Evolutionary conservation across 1,140 invertebrate species (phyloP).

Genomic region (Pseudachorutes palmiensis): DNA sequence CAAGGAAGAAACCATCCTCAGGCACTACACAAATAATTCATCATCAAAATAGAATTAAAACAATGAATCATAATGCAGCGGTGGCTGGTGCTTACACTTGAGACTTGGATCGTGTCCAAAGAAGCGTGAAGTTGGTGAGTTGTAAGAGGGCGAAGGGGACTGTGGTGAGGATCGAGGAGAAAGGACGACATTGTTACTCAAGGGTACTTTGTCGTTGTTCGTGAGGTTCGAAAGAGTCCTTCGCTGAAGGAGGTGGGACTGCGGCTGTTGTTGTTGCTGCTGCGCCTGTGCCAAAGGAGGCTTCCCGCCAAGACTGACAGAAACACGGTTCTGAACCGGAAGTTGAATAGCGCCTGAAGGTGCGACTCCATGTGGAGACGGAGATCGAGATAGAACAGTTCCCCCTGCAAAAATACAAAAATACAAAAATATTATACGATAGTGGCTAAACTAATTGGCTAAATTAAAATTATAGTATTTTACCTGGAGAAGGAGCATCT

Average conservation of each 20-base stretch:
- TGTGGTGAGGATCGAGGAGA: not conserved
- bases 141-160: not conserved
- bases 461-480: conserved; percentile 4
- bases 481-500: conserved; percentile 36
- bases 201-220: conserved; percentile 14
- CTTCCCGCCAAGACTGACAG: no score
- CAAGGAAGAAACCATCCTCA: conserved; percentile 75
- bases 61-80: not conserved
- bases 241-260: not conserved
- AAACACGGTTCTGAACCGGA: no score
- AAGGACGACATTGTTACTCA: not conserved
- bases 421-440: no score
- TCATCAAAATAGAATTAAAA: not conserved
- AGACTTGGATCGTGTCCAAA: conserved; percentile 79
- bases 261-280: no score
- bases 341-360: not conserved
- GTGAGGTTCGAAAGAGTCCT: not conserved
- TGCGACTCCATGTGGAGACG: not conserved
- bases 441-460: not conserved
- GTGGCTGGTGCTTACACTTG: conserved; percentile 50
- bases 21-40: conserved; percentile 68
- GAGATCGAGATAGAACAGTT: not conserved
- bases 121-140: conserved; percentile 52
- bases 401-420: not conserved
- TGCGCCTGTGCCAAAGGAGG: no score